Evolutionary conservation across 1,140 invertebrate genomes (phyloP).

Genomic region (Drosophila parvula): DNA sequence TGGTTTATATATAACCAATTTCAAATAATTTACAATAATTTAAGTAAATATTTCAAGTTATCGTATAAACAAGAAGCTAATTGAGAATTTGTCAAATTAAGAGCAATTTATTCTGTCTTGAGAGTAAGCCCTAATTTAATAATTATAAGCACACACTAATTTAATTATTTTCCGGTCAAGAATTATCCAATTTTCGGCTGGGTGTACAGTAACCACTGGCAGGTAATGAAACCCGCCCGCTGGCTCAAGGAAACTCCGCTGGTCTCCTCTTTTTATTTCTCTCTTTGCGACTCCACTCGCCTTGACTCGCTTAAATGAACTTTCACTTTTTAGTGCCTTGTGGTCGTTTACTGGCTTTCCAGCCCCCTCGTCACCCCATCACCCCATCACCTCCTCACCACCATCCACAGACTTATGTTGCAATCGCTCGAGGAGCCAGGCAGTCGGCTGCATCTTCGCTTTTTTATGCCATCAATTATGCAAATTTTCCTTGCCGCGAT

Average conservation of each 20-base stretch:
- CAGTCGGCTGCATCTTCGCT: constrained; percentile 47
- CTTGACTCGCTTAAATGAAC: constrained; percentile 81
- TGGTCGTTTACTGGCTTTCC: constrained; percentile 40
- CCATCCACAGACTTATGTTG: constrained; percentile 27
- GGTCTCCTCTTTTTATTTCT: constrained; percentile 54
- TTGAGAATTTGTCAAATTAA: neutral
- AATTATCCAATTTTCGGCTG: constrained; percentile 7
- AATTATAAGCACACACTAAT: neutral
- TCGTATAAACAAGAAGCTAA: neutral
- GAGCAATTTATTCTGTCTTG: neutral
- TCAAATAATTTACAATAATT: neutral
- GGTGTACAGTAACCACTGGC: constrained; percentile 59
- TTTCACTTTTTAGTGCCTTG: constrained; percentile 79
- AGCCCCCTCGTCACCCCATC: constrained; percentile 8
- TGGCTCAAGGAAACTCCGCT: constrained; percentile 77
- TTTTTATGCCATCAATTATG: constrained; percentile 81
- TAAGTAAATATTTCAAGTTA: neutral
- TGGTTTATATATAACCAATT: too few species aligned
- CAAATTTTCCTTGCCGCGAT: constrained; percentile 62
- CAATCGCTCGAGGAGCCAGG: constrained; percentile 47
- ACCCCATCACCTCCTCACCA: constrained; percentile 9
- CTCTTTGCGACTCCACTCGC: constrained; percentile 48
- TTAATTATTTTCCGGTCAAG: constrained; percentile 1
- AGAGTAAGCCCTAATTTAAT: neutral
- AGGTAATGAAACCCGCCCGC: constrained; percentile 80